Conservation (phyloP, 2,888 invertebrate species). For the Bugulina stolonifera region DNA sequence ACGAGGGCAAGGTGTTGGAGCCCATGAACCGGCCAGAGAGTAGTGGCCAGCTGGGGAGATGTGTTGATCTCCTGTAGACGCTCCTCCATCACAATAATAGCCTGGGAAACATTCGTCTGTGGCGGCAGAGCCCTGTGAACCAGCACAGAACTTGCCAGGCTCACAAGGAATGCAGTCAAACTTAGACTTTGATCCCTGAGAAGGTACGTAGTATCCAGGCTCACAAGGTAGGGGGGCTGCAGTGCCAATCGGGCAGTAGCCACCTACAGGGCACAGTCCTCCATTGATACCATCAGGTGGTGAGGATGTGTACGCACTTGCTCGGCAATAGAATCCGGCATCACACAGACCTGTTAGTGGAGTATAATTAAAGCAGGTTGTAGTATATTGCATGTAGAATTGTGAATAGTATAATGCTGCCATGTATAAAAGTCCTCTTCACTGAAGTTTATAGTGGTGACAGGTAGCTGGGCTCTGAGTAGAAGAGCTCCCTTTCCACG, state of each 20-base stretch:
- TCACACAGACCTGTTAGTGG: constrained; percentile 40
- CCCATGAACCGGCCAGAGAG: constrained; percentile 43
- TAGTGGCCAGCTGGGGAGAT: constrained; percentile 44
- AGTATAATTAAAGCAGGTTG: too few relatives aligned
- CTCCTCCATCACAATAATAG: constrained; percentile 48
- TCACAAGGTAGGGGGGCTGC: constrained; percentile 42
- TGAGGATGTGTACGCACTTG: constrained; percentile 49
- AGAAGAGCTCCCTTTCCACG: too few relatives aligned
- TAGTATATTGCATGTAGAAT: too few relatives aligned
- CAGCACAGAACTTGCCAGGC: constrained; percentile 48
- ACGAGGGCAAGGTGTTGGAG: constrained; percentile 44
- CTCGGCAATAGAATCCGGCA: constrained; percentile 45
- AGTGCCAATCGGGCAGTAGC: constrained; percentile 46
- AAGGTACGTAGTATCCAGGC: constrained; percentile 45
- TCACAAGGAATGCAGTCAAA: constrained; percentile 49
- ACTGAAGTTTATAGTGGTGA: too few relatives aligned
- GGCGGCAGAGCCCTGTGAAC: constrained; percentile 41
- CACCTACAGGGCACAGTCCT: constrained; percentile 47
- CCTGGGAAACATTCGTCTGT: constrained; percentile 39
- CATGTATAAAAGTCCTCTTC: too few relatives aligned
- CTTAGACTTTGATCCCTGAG: constrained; percentile 43
- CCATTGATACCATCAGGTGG: constrained; percentile 49
- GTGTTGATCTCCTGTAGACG: constrained; percentile 42
- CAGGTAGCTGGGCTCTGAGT: too few relatives aligned
- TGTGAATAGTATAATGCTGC: too few relatives aligned